Percentiles rank a stretch among this genome's conserved stretches.
These are phyloP conservation scores for Eciton burchellii DNA, from an alignment of 1,140 invertebrate genomes.

Conservation along the genomic window DNA sequence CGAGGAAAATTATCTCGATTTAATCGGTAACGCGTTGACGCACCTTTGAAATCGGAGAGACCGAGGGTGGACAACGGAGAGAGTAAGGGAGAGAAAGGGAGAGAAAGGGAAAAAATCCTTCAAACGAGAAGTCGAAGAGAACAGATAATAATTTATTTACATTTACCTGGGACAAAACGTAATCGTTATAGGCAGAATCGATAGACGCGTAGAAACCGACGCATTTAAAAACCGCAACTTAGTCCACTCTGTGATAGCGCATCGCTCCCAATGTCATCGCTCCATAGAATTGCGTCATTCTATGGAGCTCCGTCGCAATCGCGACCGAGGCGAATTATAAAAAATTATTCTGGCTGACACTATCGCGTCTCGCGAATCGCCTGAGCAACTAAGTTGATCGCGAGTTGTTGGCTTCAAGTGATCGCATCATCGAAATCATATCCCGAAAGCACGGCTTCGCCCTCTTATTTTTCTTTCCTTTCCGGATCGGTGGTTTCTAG, in stretches of 20 bases:
- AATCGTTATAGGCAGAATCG: not conserved
- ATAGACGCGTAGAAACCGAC: not conserved
- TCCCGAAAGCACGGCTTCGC: not conserved
- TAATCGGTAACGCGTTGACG: not conserved
- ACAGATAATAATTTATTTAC: not conserved
- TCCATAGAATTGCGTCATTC: slow-evolving; percentile 27
- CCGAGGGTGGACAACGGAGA: not conserved
- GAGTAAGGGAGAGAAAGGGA: not conserved
- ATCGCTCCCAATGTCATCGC: slow-evolving; percentile 5
- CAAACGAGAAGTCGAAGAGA: no score
- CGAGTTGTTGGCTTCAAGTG: not conserved
- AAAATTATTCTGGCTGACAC: slow-evolving; percentile 18
- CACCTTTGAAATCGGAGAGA: not conserved
- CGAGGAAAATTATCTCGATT: not conserved
- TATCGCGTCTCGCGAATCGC: not conserved
- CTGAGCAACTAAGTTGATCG: slow-evolving; percentile 10
- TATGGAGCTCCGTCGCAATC: not conserved
- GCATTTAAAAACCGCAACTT: slow-evolving; percentile 26
- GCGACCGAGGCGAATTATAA: slow-evolving; percentile 5
- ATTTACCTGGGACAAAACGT: not conserved
- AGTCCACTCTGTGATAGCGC: not conserved
- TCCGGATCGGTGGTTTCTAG: not conserved
- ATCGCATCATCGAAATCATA: not conserved
- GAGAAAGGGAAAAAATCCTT: not conserved
- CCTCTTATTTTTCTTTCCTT: not conserved